Conservation (phyloP, 2,113 vertebrate species). For the Aegithalos caudatus region DNA sequence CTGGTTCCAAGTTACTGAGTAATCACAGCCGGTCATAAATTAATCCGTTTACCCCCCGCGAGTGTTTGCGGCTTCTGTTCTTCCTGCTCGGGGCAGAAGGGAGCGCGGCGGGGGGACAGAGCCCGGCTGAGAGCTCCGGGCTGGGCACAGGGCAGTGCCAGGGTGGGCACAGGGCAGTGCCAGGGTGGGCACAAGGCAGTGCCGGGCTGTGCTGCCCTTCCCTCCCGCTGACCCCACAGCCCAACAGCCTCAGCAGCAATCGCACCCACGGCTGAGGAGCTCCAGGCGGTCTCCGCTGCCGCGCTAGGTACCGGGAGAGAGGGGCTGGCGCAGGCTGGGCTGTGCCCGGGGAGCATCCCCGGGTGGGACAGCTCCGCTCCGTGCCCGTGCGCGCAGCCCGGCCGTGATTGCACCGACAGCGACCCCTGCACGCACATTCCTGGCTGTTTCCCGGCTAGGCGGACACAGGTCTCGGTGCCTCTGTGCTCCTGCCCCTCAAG, state of each 20-base stretch:
- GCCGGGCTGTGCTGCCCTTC: not conserved
- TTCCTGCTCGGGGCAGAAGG: not conserved
- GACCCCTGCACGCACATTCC: not conserved
- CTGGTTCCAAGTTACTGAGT: slow-evolving; percentile 40
- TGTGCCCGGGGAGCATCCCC: not conserved
- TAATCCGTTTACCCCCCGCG: slow-evolving; percentile 42
- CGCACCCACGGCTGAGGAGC: not conserved
- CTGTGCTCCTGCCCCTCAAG: not conserved
- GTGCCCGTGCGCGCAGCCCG: not conserved
- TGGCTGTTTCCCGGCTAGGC: rapidly evolving
- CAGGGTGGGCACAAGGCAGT: not conserved
- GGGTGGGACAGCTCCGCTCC: not conserved
- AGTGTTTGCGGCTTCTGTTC: not conserved
- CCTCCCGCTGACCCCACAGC: not conserved
- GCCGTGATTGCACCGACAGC: not conserved
- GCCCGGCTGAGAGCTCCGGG: not conserved
- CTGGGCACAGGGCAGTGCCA: not conserved
- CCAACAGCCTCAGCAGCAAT: not conserved
- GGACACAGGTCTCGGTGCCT: rapidly evolving
- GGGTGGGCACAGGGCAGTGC: not conserved
- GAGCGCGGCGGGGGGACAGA: not conserved
- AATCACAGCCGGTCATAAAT: slow-evolving; percentile 49
- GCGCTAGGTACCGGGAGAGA: rapidly evolving
- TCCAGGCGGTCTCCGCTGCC: rapidly evolving
- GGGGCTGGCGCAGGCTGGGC: not conserved